Evolutionary conservation across 2,797 vertebrate species (phyloP), one percentile per base, ranked within the genome.

Genomic region (Pseudocheirus occidentalis): DNA sequence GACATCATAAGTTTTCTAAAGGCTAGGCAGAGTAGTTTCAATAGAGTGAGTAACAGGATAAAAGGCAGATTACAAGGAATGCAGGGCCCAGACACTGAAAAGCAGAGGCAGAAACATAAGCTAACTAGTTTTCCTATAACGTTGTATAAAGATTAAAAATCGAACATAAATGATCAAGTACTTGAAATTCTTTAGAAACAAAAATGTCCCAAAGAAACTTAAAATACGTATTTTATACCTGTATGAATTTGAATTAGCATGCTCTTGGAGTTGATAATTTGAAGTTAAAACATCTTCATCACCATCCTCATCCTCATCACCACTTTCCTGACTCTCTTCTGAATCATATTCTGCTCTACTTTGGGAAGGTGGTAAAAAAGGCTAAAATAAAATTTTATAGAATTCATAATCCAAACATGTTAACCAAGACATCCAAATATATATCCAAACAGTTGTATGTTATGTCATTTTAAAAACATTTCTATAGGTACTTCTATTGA

Each of bases 191-290:
- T 46, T 87, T 87, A 87, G 73, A 87, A 87, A 87, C 9, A 87
- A 87, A 87, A 87, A 46, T 87, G 73, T 87, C 73, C 31, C 56
- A 95, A 96, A 92, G 29, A 95, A 94, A 7, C 24, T 94, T 94
- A 95, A 97, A 95, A 94, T 56, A 93, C 96, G 92, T 93, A 96
- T 92, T 93, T 50, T 81, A 96, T 98, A 99, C 99, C 99, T 99
- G 98, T 99, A 99, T 0, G 99, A 99, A 98, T 99, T 99, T 97
- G 99, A 98, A 98, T 99, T 99, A 16, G 99, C 99, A 98, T 99
- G 99, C 92, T 99, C 99, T 92, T 99, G 99, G 92, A 99, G 98
- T 1, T 98, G 99, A 89, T 98, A 98, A 98, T 98, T 99, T 94
- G 99, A 98, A 95, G 99, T 98, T 98, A 99, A 99, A 31, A 94